These are phyloP conservation scores for Escarpia spicata DNA, from an alignment of 2,888 invertebrate genomes.

Conservation along the genomic window DNA sequence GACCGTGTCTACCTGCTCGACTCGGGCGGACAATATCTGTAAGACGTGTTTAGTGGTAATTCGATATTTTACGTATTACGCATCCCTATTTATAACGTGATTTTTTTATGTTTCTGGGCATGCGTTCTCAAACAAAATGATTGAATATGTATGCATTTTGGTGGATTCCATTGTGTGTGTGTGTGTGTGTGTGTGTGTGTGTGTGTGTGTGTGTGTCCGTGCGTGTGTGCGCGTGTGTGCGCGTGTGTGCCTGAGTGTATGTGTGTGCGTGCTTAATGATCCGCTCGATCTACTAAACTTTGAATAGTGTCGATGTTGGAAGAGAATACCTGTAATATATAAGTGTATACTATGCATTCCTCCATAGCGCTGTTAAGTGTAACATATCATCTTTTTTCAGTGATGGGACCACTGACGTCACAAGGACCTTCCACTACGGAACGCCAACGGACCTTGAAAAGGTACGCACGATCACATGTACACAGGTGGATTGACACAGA, in stretches of 20 bases:
- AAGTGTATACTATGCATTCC: background rate
- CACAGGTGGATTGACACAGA: background rate
- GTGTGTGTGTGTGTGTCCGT: no score
- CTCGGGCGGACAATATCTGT: conserved; percentile 63
- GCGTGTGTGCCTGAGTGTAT: no score
- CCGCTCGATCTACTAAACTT: background rate
- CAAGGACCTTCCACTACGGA: conserved; percentile 63
- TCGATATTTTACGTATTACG: conserved; percentile 14
- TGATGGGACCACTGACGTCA: conserved; percentile 64
- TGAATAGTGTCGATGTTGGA: background rate
- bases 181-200: no score
- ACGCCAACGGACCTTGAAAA: conserved; percentile 44
- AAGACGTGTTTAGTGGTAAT: conserved; percentile 34
- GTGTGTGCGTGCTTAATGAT: no score
- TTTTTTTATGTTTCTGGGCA: background rate
- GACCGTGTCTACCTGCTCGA: conserved; percentile 59
- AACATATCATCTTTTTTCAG: conserved; percentile 43
- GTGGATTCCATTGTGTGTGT: background rate
- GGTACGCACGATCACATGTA: background rate
- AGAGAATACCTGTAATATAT: background rate
- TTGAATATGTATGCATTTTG: background rate
- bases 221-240: no score
- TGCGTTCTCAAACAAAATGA: no score
- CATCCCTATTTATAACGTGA: background rate
- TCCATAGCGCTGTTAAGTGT: background rate